Evolutionary conservation across 2,113 vertebrate species (phyloP).

Genomic region (Herpailurus yagouaroundi): DNA sequence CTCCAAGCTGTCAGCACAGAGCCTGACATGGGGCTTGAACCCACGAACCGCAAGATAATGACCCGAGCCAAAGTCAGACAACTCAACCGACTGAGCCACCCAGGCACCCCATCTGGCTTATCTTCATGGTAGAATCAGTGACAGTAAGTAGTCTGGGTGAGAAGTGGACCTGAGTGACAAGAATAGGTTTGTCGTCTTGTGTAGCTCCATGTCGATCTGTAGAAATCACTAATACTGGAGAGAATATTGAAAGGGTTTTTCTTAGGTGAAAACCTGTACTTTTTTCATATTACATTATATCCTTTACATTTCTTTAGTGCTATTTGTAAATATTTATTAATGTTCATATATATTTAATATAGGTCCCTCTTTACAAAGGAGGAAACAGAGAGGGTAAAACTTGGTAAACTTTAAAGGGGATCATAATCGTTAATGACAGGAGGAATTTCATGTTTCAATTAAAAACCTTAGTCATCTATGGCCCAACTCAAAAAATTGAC

Average conservation of each 20-base stretch:
- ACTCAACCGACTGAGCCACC: too few species aligned
- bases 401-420: background rate
- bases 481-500: background rate
- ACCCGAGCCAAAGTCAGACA: too few species aligned
- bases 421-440: background rate
- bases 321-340: slow-evolving; percentile 10
- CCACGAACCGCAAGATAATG: too few species aligned
- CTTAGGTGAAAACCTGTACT: background rate
- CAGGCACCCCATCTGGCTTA: background rate
- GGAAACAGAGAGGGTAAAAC: background rate
- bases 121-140: background rate
- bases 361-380: background rate
- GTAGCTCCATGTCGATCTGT: background rate
- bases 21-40: too few species aligned
- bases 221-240: background rate
- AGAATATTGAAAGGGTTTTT: background rate
- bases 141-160: background rate
- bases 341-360: background rate
- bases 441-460: background rate
- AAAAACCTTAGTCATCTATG: background rate
- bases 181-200: background rate
- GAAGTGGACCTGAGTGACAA: background rate
- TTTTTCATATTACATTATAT: background rate
- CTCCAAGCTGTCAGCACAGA: too few species aligned
- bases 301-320: background rate